Percentiles rank a stretch among this genome's conserved stretches.
phyloP scores from a whole-genome alignment of 2,888 invertebrate species.

The Tetragonula carbonaria region DNA sequence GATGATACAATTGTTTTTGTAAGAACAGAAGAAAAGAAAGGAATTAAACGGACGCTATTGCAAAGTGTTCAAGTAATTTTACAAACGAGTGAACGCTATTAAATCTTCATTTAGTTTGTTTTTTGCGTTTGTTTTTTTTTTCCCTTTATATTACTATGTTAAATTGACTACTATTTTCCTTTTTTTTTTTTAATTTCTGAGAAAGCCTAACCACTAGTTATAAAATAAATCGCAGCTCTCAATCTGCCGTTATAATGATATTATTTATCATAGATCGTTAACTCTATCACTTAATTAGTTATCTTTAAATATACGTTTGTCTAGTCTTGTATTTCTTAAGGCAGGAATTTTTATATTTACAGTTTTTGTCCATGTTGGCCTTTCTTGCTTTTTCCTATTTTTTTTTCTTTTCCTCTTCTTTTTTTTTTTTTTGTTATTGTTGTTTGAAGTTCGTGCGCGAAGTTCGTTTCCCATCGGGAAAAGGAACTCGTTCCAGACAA shows the following conservation, averaged over 20 bases:
- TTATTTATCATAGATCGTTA: slow-evolving; percentile 68
- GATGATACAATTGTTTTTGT: slow-evolving; percentile 7
- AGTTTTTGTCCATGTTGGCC: slow-evolving; percentile 70
- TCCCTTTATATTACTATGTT: slow-evolving; percentile 65
- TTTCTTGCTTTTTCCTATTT: slow-evolving; percentile 36
- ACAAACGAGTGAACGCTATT: slow-evolving; percentile 15
- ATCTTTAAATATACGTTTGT: slow-evolving; percentile 73
- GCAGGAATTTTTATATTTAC: slow-evolving; percentile 82
- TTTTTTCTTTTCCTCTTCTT: slow-evolving; percentile 5
- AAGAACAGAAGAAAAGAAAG: slow-evolving; percentile 20
- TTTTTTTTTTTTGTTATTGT: not conserved
- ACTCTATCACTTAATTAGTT: slow-evolving; percentile 72
- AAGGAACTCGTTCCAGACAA: slow-evolving; percentile 34
- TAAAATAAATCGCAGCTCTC: slow-evolving; percentile 75
- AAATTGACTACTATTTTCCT: slow-evolving; percentile 74
- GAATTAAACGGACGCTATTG: slow-evolving; percentile 39
- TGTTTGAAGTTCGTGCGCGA: slow-evolving; percentile 50
- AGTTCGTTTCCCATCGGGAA: slow-evolving; percentile 37
- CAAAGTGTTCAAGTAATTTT: slow-evolving; percentile 15
- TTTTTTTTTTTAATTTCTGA: slow-evolving; percentile 54
- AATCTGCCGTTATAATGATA: slow-evolving; percentile 68
- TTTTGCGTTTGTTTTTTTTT: slow-evolving; percentile 31
- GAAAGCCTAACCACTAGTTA: slow-evolving; percentile 71
- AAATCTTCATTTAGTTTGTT: slow-evolving; percentile 8
- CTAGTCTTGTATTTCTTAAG: slow-evolving; percentile 83